These are phyloP conservation scores for Drosophila bipectinata DNA, from an alignment of 1,140 invertebrate species.

Conservation along the genomic window DNA sequence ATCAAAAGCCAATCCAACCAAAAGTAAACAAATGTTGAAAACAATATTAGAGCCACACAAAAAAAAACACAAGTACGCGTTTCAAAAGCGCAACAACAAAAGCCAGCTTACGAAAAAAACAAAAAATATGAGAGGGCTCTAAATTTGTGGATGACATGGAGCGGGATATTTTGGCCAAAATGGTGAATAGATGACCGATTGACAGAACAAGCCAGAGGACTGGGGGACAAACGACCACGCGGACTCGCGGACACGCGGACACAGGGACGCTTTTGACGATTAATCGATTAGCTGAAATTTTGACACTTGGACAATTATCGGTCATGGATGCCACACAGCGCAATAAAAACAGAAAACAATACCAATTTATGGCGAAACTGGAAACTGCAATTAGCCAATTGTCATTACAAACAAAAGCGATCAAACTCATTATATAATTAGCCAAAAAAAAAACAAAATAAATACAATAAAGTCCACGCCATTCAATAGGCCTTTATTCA, in stretches of 20 bases:
- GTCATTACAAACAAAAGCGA: background rate
- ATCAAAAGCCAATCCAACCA: constrained; percentile 41
- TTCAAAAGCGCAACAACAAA: constrained; percentile 44
- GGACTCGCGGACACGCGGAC: constrained; percentile 25
- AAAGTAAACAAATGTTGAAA: constrained; percentile 44
- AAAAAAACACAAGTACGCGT: constrained; percentile 16
- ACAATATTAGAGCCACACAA: constrained; percentile 26
- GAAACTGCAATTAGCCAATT: constrained; percentile 1
- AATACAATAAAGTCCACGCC: background rate
- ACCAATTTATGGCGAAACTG: background rate
- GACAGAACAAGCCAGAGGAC: constrained; percentile 19
- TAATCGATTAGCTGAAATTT: constrained; percentile 65
- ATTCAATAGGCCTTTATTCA: background rate
- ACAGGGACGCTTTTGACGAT: constrained; percentile 43
- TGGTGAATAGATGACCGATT: constrained; percentile 37
- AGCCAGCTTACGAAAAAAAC: constrained; percentile 19
- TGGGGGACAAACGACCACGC: background rate
- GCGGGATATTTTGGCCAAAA: constrained; percentile 12
- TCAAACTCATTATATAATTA: background rate
- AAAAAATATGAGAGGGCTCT: constrained; percentile 11
- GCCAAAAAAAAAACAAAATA: background rate
- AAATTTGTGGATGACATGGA: constrained; percentile 30
- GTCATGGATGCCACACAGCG: constrained; percentile 37
- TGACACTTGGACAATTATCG: constrained; percentile 65
- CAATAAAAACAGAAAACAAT: constrained; percentile 10